Evolutionary conservation across 2,797 vertebrate species (phyloP).

Genomic region (Sebastiscus tertius): DNA sequence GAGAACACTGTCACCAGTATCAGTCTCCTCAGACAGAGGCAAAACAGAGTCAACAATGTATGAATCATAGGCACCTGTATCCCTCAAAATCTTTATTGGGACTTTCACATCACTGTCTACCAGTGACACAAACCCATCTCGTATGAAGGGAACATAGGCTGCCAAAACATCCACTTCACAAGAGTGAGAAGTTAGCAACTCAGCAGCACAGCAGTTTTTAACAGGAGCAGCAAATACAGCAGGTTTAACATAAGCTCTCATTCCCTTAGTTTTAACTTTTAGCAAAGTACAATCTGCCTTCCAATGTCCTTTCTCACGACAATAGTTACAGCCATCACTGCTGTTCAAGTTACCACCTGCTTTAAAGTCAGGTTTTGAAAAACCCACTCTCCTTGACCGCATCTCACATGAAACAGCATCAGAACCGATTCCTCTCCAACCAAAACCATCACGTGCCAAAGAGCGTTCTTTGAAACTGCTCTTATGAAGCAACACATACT

Average conservation of each 20-base stretch:
- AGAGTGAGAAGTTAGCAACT: neutral
- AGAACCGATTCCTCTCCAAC: neutral
- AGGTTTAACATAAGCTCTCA: neutral
- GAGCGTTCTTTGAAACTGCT: neutral
- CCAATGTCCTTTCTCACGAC: neutral
- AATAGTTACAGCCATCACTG: neutral
- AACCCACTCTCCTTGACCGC: neutral
- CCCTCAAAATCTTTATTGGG: neutral
- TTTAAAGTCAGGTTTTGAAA: neutral
- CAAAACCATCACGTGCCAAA: neutral
- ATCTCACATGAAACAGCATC: neutral
- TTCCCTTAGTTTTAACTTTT: neutral
- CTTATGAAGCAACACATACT: no score
- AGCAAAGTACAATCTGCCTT: neutral
- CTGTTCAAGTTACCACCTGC: neutral
- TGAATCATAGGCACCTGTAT: neutral
- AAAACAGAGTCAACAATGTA: neutral
- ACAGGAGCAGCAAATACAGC: neutral
- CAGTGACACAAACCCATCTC: neutral
- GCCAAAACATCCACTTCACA: no score
- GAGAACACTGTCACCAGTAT: neutral
- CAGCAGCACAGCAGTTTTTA: neutral
- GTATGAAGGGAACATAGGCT: no score
- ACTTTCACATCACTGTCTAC: neutral
- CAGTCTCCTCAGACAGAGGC: neutral